Evolutionary conservation across 2,113 vertebrate species (phyloP), one percentile per base, ranked within the genome.

Genomic region (Stictonetta naevosa): DNA sequence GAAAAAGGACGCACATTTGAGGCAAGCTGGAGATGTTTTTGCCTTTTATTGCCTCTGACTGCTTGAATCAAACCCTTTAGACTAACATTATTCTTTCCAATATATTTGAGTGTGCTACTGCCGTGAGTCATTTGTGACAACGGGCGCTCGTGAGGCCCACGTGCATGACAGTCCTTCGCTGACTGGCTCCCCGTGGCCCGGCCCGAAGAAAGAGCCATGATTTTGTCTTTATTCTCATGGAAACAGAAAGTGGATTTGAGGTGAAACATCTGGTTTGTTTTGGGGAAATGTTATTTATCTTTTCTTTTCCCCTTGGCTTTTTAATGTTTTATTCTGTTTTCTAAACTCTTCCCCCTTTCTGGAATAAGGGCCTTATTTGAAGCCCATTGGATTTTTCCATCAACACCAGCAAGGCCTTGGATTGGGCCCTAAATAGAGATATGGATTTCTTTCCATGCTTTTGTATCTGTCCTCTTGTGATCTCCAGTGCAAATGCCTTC

Each of bases 191-290:
- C 77, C 93, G 40, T 72, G 25, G 50, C 53, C 76, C 4, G 16
- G 80, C 85, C 44, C 48, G 53, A 94, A 96, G 73, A 73, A 87
- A 63, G 10, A 78, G 74, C 40, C 81, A 56, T 92, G 79, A 90
- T 97, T 87, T 68, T 83, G 66, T 90, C 68, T 67, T 90, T 82
- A 95, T 91, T 82, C 69, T 97, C 81, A 91, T 92, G 84, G 92
- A 96, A 97, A 94, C 42, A 93, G 93, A 96, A 95, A 97, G 84
- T 96, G 52, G 77, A 96, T 93, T 90, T 95, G 93, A 97, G 91
- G 78, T 94, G 91, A 95, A 97, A 96, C 93, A 97, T 91, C 82
- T 97, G 93, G 75, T 95, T 95, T 96, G 83, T 91, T 97, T 96
- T 90, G 86, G 78, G 72, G 72, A 82, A 87, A 87, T 69, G 80